A percentile compares a stretch with the other conserved stretches of the same genome.
Evolutionary conservation across 2,888 invertebrate genomes (phyloP).

Genomic region (Xiphydria camelus): DNA sequence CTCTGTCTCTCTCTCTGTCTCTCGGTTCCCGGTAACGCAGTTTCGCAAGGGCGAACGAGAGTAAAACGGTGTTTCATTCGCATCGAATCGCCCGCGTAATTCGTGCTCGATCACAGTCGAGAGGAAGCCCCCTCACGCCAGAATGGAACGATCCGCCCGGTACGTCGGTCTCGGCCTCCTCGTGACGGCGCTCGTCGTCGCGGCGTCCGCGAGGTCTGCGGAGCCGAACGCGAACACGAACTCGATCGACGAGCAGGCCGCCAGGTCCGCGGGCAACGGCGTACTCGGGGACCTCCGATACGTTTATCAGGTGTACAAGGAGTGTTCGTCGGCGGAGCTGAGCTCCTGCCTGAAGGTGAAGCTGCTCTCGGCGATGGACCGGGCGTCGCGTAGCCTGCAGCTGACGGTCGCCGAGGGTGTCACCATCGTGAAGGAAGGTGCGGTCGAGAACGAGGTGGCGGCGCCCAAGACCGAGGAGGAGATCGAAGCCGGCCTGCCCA

Average conservation of each 20-base stretch:
- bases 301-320: slow-evolving; percentile 79
- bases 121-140: slow-evolving; percentile 26
- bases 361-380: slow-evolving; percentile 75
- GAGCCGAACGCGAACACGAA: slow-evolving; percentile 20
- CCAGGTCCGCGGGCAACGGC: slow-evolving; percentile 42
- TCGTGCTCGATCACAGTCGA: too few species aligned
- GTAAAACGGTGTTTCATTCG: slow-evolving; percentile 25
- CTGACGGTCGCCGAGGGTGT: slow-evolving; percentile 75
- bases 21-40: too few species aligned
- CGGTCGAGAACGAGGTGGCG: slow-evolving; percentile 43
- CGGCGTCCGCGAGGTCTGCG: slow-evolving; percentile 44
- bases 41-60: not conserved
- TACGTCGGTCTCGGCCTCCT: slow-evolving; percentile 39
- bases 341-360: slow-evolving; percentile 79
- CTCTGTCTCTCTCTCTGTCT: too few species aligned
- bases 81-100: slow-evolving; percentile 34
- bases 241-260: slow-evolving; percentile 46
- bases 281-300: slow-evolving; percentile 70
- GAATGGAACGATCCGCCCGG: slow-evolving; percentile 42
- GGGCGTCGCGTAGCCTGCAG: slow-evolving; percentile 68
- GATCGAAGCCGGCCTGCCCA: slow-evolving; percentile 73
- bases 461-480: slow-evolving; percentile 64
- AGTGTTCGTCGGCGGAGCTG: slow-evolving; percentile 69
- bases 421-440: slow-evolving; percentile 51
- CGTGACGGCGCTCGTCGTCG: slow-evolving; percentile 27